These are phyloP conservation scores for Chaetura pelagica DNA, from an alignment of 2,113 vertebrate species.

Conservation along the genomic window DNA sequence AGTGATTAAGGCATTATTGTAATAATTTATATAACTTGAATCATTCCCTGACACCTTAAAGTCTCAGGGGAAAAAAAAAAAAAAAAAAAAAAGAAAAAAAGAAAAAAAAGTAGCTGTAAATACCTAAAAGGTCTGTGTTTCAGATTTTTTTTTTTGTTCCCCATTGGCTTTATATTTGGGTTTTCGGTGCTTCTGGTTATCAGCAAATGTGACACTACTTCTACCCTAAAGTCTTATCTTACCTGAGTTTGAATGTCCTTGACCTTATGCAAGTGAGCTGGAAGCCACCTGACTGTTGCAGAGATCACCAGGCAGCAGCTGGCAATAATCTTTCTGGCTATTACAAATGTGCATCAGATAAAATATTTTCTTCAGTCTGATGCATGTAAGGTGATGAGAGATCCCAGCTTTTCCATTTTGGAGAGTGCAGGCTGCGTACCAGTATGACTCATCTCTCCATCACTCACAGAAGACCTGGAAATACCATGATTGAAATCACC, in stretches of 20 bases:
- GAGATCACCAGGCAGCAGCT: neutral
- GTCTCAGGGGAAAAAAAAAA: neutral
- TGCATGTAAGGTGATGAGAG: neutral
- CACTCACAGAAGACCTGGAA: neutral
- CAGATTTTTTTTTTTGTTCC: neutral
- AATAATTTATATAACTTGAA: neutral
- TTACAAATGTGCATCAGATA: neutral
- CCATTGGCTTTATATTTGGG: neutral
- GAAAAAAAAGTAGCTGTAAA: too few relatives aligned
- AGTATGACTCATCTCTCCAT: neutral
- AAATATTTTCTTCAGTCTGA: neutral
- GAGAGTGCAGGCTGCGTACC: neutral
- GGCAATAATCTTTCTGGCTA: neutral
- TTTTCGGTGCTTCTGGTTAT: neutral
- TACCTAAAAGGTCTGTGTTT: neutral
- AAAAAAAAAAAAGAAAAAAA: too few relatives aligned
- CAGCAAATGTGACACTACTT: neutral
- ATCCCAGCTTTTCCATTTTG: neutral
- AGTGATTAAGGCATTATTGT: neutral
- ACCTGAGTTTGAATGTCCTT: accelerated
- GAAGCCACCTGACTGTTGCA: neutral
- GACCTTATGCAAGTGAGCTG: neutral
- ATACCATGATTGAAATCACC: neutral
- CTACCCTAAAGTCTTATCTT: neutral
- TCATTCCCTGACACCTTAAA: neutral